These are phyloP conservation scores for Nemurella pictetii DNA, from an alignment of 2,888 invertebrate genomes.

Conservation along the genomic window DNA sequence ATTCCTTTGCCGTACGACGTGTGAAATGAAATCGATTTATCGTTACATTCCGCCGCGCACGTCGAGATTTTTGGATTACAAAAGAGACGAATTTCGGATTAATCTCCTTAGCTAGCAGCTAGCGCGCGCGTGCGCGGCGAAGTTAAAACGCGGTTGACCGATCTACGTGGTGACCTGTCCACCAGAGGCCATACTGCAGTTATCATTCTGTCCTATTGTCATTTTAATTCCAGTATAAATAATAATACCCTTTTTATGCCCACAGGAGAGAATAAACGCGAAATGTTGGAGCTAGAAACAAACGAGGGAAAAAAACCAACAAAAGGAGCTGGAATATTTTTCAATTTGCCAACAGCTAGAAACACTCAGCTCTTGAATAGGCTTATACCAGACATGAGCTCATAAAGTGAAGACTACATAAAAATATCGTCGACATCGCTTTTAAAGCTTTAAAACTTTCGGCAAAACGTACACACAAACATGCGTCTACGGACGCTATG, in stretches of 20 bases:
- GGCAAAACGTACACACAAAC: neutral
- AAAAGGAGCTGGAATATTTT: conserved; percentile 22
- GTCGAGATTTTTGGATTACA: neutral
- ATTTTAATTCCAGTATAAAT: conserved; percentile 25
- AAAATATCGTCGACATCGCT: conserved; percentile 13
- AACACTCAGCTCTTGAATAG: neutral
- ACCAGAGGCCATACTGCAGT: conserved; percentile 14
- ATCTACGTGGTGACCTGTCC: neutral
- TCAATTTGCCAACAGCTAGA: conserved; percentile 20
- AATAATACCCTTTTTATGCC: conserved; percentile 14
- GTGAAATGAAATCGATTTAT: neutral
- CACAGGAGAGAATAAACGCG: conserved; percentile 9
- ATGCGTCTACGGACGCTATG: neutral
- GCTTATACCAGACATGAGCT: conserved; percentile 5
- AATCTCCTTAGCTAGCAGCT: conserved; percentile 22
- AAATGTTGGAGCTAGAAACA: conserved; percentile 11
- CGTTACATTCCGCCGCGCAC: neutral
- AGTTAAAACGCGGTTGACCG: neutral
- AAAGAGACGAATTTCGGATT: neutral
- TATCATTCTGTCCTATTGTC: conserved; percentile 15
- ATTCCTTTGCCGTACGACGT: neutral
- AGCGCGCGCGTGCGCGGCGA: neutral
- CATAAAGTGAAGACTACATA: conserved; percentile 28
- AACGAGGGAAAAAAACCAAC: conserved; percentile 6
- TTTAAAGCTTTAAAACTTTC: conserved; percentile 13